Conservation (phyloP, 2,797 vertebrate species). For the Sitta carolinensis region DNA sequence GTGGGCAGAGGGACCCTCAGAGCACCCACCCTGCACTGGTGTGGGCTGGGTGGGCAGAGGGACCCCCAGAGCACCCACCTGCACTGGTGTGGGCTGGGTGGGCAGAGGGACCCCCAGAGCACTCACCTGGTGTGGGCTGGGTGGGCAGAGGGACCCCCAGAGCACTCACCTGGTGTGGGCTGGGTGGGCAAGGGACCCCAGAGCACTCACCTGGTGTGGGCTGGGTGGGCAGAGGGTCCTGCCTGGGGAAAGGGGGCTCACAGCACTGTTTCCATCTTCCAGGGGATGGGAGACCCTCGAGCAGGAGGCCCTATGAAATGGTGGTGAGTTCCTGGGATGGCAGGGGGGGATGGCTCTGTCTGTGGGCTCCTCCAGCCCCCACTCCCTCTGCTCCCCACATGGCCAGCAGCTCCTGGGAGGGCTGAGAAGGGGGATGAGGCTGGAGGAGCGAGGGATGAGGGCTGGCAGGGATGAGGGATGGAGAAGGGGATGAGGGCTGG, state of each 20-base stretch:
- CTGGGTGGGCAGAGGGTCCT: not conserved
- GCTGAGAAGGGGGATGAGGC: not conserved
- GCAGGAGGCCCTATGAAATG: not conserved
- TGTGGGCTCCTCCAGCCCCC: not conserved
- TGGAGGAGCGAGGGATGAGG: not conserved
- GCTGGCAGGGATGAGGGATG: too few relatives aligned
- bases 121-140: not conserved
- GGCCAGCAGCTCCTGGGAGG: not conserved
- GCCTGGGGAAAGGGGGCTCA: not conserved
- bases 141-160: not conserved
- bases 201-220: not conserved
- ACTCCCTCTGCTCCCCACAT: not conserved
- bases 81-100: not conserved
- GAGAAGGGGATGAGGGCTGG: too few relatives aligned
- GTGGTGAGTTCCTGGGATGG: constrained; percentile 11
- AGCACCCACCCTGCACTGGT: not conserved
- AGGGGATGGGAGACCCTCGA: not conserved
- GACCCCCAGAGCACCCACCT: too few relatives aligned
- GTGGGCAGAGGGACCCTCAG: not conserved
- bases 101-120: not conserved
- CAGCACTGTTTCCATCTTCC: not conserved
- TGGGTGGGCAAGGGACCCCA: not conserved
- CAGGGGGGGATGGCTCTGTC: fast-evolving
- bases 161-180: too few relatives aligned
- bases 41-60: not conserved